These are phyloP conservation scores for Petrocephalus schoutedeni DNA, from an alignment of 2,797 vertebrate species.

Conservation along the genomic window DNA sequence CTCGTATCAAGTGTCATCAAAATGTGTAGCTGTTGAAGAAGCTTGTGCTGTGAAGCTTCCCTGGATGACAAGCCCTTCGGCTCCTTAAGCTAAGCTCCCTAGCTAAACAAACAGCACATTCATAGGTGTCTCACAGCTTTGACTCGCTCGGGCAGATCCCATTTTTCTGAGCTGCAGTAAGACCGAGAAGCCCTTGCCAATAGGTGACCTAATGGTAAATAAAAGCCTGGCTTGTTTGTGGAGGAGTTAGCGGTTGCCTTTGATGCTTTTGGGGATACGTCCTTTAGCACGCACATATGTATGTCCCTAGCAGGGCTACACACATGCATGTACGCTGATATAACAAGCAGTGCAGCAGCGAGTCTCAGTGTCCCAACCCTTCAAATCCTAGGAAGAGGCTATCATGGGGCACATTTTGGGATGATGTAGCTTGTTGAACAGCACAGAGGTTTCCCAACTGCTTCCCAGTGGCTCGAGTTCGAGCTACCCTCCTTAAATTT, in stretches of 20 bases:
- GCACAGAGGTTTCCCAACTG: background rate
- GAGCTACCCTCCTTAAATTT: background rate
- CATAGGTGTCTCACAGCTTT: slow-evolving; percentile 24
- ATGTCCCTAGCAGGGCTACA: background rate
- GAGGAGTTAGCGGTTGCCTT: slow-evolving; percentile 27
- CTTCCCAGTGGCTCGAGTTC: background rate
- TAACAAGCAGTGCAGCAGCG: no score
- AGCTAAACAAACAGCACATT: slow-evolving; percentile 22
- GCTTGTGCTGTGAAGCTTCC: background rate
- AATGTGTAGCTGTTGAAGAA: background rate
- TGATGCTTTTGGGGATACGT: slow-evolving; percentile 25
- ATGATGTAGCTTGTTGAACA: background rate
- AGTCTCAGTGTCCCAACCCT: background rate
- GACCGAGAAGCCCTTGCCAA: slow-evolving; percentile 34
- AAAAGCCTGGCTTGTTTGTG: slow-evolving; percentile 41
- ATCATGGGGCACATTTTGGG: background rate
- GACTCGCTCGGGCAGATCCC: slow-evolving; percentile 32
- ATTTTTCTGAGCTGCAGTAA: slow-evolving; percentile 17
- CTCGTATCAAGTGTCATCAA: background rate
- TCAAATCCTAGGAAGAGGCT: background rate
- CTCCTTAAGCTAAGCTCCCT: slow-evolving; percentile 34
- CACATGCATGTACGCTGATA: background rate
- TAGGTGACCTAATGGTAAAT: slow-evolving; percentile 46
- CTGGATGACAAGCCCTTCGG: background rate
- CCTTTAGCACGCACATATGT: background rate